A percentile compares a stretch with the other conserved stretches of the same genome.
Conservation (phyloP, 2,797 vertebrate species). For the Ambastaia sidthimunki region DNA sequence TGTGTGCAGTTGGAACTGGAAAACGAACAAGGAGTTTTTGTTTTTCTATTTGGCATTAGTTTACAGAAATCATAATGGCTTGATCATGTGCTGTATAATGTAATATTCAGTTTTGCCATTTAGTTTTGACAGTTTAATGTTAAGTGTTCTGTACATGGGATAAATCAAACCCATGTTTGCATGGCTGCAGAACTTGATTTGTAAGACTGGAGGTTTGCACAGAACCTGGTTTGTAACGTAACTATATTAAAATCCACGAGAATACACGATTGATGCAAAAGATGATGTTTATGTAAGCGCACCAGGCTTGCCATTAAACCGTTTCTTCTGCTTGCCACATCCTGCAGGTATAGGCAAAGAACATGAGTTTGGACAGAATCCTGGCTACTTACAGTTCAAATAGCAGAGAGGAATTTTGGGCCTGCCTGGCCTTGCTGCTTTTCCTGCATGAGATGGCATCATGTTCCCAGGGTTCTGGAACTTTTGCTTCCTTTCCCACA, state of each 20-base stretch:
- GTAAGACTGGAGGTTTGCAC: neutral
- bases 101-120: neutral
- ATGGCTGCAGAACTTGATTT: neutral
- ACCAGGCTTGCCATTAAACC: neutral
- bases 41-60: constrained; percentile 24
- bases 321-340: constrained; percentile 10
- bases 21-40: neutral
- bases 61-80: constrained; percentile 30
- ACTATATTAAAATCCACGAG: neutral
- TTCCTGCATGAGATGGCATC: constrained; percentile 71
- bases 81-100: constrained; percentile 12
- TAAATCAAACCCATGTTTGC: constrained; percentile 13
- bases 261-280: neutral
- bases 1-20: constrained; percentile 3
- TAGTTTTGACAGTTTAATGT: neutral
- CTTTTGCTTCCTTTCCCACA: constrained; percentile 2
- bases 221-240: neutral
- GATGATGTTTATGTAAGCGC: neutral
- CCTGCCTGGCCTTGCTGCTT: constrained; percentile 75
- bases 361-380: constrained; percentile 41
- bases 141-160: neutral
- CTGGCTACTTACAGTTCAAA: constrained; percentile 35
- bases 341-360: constrained; percentile 35
- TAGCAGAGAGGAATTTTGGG: constrained; percentile 68
- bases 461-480: constrained; percentile 57